Evolutionary conservation across 2,888 invertebrate genomes (phyloP), one percentile per base, ranked within the genome.

Genomic region (Lithophane ornitopus): DNA sequence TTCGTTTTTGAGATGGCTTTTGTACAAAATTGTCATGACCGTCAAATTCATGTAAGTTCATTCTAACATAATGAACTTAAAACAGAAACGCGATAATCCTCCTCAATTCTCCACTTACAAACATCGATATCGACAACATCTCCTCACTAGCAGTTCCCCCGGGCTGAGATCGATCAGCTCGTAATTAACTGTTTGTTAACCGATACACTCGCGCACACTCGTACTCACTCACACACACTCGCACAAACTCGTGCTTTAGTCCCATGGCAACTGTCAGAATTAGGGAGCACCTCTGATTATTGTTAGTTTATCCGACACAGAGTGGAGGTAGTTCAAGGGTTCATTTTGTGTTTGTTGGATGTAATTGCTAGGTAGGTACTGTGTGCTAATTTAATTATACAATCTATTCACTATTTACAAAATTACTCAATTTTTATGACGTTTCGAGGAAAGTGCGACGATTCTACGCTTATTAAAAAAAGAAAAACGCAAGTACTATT

Each of bases 131-230:
- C 83, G 87, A 82, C 62, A 49, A 2, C 9, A 46, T 52, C 83
- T 78, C 90, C 74, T n/a, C 89, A 76, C 90, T 89, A 81, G 11
- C 69, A 49, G 71, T 69, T 73, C 88, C 91, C 92, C 89, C 73
- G 91, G 92, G 92, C 86, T 77, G 88, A 89, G 91, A 94, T 95
- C 94, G 94, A 95, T 95, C 94, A 92, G 91, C 85, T 89, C 81
- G 93, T 95, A 95, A 95, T 95, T 95, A 95, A 94, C 94, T 93
- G 94, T 94, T 94, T 94, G 94, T 93, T 92, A 93, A 89, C 91
- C 90, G 92, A 93, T 92, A 93, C 91, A 91, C 87, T 86, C 84
- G 84, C 73, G 77, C 77, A 81, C 68, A 76, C 52, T 69, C 67
- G 65, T 65, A 61, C 78, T n/a, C 71, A 80, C 76, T 81, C 70